A percentile compares a stretch with the other conserved stretches of the same genome.
Conservation (phyloP, 2,797 vertebrate species). For the Chanos chanos region DNA sequence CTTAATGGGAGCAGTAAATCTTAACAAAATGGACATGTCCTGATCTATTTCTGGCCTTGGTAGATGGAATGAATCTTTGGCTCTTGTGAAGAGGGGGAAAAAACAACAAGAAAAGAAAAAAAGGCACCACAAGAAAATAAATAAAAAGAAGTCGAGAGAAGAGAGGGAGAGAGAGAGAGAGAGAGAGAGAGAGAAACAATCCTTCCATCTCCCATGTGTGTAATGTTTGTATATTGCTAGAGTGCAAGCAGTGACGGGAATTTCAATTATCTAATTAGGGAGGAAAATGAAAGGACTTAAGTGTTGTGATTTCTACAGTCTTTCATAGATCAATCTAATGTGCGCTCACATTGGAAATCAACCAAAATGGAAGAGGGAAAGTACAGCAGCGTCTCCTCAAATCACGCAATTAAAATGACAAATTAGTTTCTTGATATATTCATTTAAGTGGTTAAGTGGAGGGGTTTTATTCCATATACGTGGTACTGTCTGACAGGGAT, state of each 20-base stretch:
- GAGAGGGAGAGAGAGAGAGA: slow-evolving; percentile 53
- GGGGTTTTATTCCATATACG: slow-evolving; percentile 92
- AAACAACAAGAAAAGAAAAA: slow-evolving; percentile 55
- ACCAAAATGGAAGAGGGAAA: slow-evolving; percentile 94
- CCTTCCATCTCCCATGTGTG: slow-evolving; percentile 76
- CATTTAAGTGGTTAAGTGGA: slow-evolving; percentile 99
- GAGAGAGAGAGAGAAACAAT: slow-evolving; percentile 74
- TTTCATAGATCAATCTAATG: slow-evolving; percentile 98
- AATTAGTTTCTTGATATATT: slow-evolving; percentile 99
- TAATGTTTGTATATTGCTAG: slow-evolving; percentile 81
- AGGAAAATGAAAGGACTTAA: slow-evolving; percentile 99
- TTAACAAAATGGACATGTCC: slow-evolving; percentile 84
- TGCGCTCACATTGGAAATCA: slow-evolving; percentile 95
- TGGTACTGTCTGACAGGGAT: slow-evolving; percentile 81
- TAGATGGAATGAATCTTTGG: slow-evolving; percentile 80
- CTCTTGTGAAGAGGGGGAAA: slow-evolving; percentile 67
- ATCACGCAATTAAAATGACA: slow-evolving; percentile 98
- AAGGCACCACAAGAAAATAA: slow-evolving; percentile 43
- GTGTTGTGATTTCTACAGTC: slow-evolving; percentile 97
- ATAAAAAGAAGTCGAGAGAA: slow-evolving; percentile 53
- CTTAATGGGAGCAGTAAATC: slow-evolving; percentile 91
- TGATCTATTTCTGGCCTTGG: slow-evolving; percentile 83
- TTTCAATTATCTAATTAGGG: slow-evolving; percentile 99
- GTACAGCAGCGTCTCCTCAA: slow-evolving; percentile 96
- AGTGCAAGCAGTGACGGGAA: slow-evolving; percentile 99